Base-by-base conservation (phyloP, 2,113 vertebrate species). In the Phrynosoma platyrhinos region DNA sequence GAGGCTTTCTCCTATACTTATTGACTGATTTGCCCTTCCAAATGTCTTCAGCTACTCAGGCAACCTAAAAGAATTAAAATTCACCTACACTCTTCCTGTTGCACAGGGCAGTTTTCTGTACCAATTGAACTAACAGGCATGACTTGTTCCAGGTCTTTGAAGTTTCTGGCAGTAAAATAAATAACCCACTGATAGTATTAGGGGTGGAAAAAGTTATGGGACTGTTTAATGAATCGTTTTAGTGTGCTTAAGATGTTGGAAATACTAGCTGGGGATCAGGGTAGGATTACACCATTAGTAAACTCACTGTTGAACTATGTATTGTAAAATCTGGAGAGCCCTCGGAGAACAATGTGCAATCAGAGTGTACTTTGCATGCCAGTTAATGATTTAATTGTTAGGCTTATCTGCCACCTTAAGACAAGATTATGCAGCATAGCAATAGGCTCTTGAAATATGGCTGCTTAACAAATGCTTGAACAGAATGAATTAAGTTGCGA, bases 11-110 rank as follows among this genome's bases (percentile, higher is more conserved):
- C 42, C 75, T 71, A 30, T 36, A 80, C 40, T 76, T 75, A 25
- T 42, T 90, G 79, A 94, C 87, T 90, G 94, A 91, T 91, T 89
- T 83, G n/a, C n/a, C 91, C 88, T 92, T 93, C 86, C 62, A 90
- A 91, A 16, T 82, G 36, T 91, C 81, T 92, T 90, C 84, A 87
- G 79, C 40, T 85, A 88, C 58, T 80, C 89, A 42, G 91, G 72
- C 72, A 88, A 53, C 91, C 64, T 82, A 90, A 90, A 92, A 83
- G 32, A 93, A 92, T 93, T 94, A 94, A 95, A 92, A 93, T 90
- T 94, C 87, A 89, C 74, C 75, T 62, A 69, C 88, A 32, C 88
- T 76, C 47, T 93, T 23, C 85, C 75, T 87, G n/a, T 89, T 91
- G 83, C 66, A 85, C 27, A 86, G 52, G n/a, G 20, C 58, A 91